A percentile compares a stretch with the other conserved stretches of the same genome.
Evolutionary conservation across 2,113 vertebrate genomes (phyloP).

Genomic region (Nothocercus nigrocapillus): DNA sequence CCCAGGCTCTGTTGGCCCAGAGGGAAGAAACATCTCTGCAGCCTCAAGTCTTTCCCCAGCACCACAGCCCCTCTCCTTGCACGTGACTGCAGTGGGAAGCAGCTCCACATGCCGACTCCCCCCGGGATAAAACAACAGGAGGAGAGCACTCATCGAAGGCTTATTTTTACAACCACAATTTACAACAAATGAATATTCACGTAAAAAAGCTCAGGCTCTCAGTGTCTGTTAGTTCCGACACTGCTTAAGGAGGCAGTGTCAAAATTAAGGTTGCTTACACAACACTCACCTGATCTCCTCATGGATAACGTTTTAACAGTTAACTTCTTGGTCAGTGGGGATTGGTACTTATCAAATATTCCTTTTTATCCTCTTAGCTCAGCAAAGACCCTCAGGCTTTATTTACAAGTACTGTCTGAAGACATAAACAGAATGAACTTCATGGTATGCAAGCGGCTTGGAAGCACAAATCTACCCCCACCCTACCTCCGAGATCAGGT

Average conservation of each 20-base stretch:
- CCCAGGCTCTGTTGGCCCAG: not conserved
- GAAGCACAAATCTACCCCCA: not conserved
- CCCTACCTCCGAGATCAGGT: not conserved
- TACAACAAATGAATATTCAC: accelerated
- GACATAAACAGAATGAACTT: not conserved
- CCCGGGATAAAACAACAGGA: accelerated
- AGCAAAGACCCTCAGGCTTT: not conserved
- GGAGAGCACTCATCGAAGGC: not conserved
- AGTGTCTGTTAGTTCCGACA: no score
- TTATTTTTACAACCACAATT: not conserved
- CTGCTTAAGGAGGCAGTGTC: not conserved
- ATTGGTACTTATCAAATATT: not conserved
- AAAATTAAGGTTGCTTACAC: not conserved
- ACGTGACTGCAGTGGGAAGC: accelerated
- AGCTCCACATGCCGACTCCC: not conserved
- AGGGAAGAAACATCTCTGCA: not conserved
- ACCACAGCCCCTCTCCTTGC: not conserved
- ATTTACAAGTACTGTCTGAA: not conserved
- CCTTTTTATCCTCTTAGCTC: not conserved
- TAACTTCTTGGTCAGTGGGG: not conserved
- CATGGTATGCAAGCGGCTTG: not conserved
- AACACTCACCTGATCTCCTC: not conserved
- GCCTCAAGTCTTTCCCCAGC: not conserved
- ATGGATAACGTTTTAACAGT: not conserved
- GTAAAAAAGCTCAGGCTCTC: not conserved